Evolutionary conservation across 2,888 invertebrate genomes (phyloP).

Genomic region (Galerucella pusilla): DNA sequence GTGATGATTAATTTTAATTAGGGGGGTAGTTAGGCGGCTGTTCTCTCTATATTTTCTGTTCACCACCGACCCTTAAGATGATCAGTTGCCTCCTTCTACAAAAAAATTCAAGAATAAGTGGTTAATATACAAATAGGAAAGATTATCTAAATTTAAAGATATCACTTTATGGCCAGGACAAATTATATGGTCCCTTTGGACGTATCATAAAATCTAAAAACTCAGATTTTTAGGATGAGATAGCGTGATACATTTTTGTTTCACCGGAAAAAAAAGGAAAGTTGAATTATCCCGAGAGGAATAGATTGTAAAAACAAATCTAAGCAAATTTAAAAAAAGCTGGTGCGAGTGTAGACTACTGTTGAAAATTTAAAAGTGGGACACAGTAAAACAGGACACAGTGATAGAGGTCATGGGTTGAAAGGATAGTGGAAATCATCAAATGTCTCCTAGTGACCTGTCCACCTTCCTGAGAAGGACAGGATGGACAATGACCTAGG

Average conservation of each 20-base stretch:
- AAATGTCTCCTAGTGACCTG: no score
- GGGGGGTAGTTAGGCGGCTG: no score
- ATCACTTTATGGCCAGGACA: constrained; percentile 11
- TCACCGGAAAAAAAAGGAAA: background rate
- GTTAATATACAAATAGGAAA: constrained; percentile 24
- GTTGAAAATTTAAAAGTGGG: no score
- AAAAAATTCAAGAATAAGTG: constrained; percentile 12
- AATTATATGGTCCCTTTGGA: constrained; percentile 14
- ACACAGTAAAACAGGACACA: no score
- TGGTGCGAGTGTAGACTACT: no score
- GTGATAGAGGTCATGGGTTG: no score
- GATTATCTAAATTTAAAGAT: constrained; percentile 27
- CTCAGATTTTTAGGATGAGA: constrained; percentile 4
- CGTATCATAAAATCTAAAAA: constrained; percentile 14
- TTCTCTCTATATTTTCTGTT: no score
- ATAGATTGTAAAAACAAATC: background rate
- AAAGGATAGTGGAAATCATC: no score
- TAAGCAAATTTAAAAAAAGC: no score
- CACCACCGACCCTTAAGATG: constrained; percentile 18
- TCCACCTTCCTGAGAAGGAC: no score
- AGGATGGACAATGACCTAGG: no score
- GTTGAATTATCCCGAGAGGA: background rate
- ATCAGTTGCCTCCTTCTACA: background rate
- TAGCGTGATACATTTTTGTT: background rate
- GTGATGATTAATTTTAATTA: no score